Evolutionary conservation across 1,140 invertebrate genomes (phyloP).

Genomic region (Gryllus bimaculatus): DNA sequence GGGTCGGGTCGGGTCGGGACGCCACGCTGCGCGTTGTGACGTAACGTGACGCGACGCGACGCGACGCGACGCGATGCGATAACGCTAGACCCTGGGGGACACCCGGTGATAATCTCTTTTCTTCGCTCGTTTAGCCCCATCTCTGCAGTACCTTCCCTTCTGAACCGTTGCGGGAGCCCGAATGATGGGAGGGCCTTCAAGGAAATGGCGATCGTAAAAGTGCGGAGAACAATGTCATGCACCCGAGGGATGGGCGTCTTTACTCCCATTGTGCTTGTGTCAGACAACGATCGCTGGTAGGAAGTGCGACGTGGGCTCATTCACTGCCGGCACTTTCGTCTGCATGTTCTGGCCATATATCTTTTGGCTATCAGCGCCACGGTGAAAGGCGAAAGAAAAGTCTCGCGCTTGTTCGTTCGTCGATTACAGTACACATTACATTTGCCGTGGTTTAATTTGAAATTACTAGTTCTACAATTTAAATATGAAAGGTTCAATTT

Average conservation of each 20-base stretch:
- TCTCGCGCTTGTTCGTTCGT: not conserved
- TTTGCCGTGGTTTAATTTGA: too few species aligned
- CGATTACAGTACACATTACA: too few species aligned
- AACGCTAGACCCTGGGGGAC: too few species aligned
- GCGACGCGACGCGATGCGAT: not conserved
- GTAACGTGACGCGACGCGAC: too few species aligned
- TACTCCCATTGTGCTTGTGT: not conserved
- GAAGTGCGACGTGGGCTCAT: not conserved
- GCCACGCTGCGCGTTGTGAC: too few species aligned
- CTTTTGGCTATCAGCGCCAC: not conserved
- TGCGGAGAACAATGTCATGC: not conserved
- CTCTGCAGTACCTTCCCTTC: too few species aligned
- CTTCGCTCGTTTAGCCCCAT: not conserved
- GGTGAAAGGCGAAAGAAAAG: not conserved
- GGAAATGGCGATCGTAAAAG: not conserved
- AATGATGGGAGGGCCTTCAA: not conserved
- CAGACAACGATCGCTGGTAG: not conserved
- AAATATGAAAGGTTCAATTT: too few species aligned
- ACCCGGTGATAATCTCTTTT: not conserved
- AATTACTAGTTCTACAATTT: too few species aligned
- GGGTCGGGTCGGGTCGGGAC: too few species aligned
- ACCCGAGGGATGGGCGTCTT: not conserved
- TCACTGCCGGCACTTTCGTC: too few species aligned
- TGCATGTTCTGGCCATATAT: not conserved
- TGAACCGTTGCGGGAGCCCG: not conserved